Conservation (phyloP, 2,113 vertebrate genomes). For the Cochlearius cochlearius region DNA sequence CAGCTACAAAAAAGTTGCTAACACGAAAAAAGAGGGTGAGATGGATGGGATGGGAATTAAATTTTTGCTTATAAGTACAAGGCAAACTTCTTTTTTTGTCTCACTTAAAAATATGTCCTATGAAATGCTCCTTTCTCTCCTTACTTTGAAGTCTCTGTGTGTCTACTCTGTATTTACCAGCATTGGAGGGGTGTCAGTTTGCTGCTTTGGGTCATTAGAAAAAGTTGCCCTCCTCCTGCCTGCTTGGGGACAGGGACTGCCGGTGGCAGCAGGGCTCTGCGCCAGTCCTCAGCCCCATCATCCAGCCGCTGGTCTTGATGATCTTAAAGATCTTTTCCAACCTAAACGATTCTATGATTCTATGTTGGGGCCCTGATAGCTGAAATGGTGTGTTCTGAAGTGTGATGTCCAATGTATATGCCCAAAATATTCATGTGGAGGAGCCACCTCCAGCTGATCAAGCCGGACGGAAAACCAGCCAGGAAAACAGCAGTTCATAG, state of each 20-base stretch:
- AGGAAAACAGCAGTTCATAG: neutral
- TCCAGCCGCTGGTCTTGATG: fast-evolving
- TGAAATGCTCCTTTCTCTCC: neutral
- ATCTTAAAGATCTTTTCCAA: too few relatives aligned
- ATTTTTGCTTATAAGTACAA: neutral
- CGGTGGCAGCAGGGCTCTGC: fast-evolving
- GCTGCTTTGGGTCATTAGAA: neutral
- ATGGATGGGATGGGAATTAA: neutral
- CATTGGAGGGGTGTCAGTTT: neutral
- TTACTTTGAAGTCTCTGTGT: neutral
- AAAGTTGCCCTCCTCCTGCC: neutral
- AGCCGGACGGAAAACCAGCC: neutral
- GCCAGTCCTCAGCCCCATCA: neutral
- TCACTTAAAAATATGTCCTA: neutral
- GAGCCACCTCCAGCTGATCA: neutral
- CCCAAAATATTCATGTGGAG: neutral
- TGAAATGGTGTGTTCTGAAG: neutral
- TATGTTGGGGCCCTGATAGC: fast-evolving
- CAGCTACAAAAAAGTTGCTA: neutral
- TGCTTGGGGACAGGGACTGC: fast-evolving
- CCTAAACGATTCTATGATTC: too few relatives aligned
- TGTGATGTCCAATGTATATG: neutral
- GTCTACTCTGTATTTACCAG: neutral
- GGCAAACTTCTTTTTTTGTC: neutral
- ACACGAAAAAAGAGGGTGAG: neutral